A percentile compares a stretch with the other conserved stretches of the same genome.
phyloP scores from a whole-genome alignment of 2,888 invertebrate genomes.

The Pammene aurita region DNA sequence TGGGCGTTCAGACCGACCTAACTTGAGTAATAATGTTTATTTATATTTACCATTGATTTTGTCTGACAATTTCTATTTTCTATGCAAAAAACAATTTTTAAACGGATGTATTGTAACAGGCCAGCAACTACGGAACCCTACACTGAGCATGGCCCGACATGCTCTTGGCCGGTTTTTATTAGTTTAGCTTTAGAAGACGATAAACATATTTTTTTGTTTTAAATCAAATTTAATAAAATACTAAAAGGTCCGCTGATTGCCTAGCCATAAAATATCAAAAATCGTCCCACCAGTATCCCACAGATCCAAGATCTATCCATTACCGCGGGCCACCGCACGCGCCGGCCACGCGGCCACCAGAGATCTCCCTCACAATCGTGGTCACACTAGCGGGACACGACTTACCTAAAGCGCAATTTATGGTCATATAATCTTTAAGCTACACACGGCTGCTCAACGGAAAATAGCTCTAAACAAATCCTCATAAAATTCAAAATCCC shows the following conservation, averaged over 20 bases:
- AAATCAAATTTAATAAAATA: too few species aligned
- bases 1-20: too few species aligned
- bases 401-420: constrained; percentile 59
- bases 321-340: constrained; percentile 64
- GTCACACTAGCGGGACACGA: constrained; percentile 57
- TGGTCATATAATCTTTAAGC: constrained; percentile 42
- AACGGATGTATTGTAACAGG: too few species aligned
- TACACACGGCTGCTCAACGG: neutral
- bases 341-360: constrained; percentile 63
- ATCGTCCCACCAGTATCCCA: constrained; percentile 13
- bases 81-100: too few species aligned
- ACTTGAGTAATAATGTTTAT: too few species aligned
- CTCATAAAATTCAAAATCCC: neutral
- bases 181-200: neutral
- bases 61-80: too few species aligned
- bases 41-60: too few species aligned
- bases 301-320: constrained; percentile 23
- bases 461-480: constrained; percentile 3
- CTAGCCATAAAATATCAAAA: constrained; percentile 10
- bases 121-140: too few species aligned
- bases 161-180: too few species aligned
- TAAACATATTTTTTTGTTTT: neutral
- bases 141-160: too few species aligned
- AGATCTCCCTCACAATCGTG: constrained; percentile 48
- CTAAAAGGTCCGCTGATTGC: neutral